These are phyloP conservation scores for Amiota minor DNA, from an alignment of 2,888 invertebrate species.

Conservation along the genomic window DNA sequence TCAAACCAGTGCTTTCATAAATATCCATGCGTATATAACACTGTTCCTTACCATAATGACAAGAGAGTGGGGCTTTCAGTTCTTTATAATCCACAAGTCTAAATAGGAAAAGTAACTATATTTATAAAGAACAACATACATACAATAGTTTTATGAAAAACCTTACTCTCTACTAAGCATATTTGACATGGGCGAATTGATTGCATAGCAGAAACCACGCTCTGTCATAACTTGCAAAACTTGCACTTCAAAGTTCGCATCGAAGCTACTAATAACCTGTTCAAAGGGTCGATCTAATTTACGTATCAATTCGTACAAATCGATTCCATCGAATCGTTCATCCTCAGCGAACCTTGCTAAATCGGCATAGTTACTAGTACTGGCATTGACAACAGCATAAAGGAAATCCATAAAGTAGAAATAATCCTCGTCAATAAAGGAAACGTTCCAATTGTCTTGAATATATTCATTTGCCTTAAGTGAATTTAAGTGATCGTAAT, in stretches of 20 bases:
- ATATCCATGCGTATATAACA: constrained; percentile 71
- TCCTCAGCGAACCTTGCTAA: constrained; percentile 73
- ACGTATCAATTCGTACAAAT: constrained; percentile 71
- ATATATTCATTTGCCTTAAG: constrained; percentile 67
- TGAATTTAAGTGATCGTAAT: constrained; percentile 68
- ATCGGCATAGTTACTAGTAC: constrained; percentile 71
- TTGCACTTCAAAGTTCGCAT: constrained; percentile 57
- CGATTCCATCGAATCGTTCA: constrained; percentile 70
- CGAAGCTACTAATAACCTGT: constrained; percentile 63
- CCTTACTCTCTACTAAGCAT: constrained; percentile 60
- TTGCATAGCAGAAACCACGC: constrained; percentile 78
- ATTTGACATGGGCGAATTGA: constrained; percentile 75
- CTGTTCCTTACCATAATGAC: constrained; percentile 69
- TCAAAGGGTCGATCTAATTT: constrained; percentile 63
- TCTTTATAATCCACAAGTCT: constrained; percentile 51
- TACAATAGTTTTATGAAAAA: neutral
- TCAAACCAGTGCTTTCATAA: constrained; percentile 68
- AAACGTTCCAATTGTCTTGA: constrained; percentile 72
- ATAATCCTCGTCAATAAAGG: constrained; percentile 72
- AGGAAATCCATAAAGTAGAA: constrained; percentile 74
- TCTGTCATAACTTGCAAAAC: constrained; percentile 77
- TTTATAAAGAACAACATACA: neutral
- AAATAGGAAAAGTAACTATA: neutral
- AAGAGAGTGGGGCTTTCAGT: constrained; percentile 58
- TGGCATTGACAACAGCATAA: constrained; percentile 74